These are phyloP conservation scores for Tipula lateralis DNA, from an alignment of 2,888 invertebrate species.

Conservation along the genomic window DNA sequence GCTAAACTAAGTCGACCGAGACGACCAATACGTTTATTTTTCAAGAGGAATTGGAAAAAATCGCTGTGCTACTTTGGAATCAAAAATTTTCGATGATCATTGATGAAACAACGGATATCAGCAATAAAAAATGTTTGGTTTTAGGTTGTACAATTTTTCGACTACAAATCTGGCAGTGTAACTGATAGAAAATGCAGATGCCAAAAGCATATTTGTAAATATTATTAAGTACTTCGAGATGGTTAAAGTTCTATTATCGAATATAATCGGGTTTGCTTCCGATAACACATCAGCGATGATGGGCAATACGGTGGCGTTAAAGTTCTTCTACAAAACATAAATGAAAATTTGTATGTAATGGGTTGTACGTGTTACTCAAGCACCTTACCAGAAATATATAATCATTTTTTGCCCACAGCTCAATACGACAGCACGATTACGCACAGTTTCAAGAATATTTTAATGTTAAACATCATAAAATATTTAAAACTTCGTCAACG, in stretches of 20 bases:
- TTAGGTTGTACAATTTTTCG: neutral
- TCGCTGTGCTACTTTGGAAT: neutral
- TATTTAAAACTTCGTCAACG: no score
- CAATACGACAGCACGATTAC: no score
- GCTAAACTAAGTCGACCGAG: neutral
- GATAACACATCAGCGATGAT: conserved; percentile 40
- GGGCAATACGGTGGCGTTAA: conserved; percentile 37
- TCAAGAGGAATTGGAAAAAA: no score
- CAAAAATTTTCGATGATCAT: neutral
- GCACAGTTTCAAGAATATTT: no score
- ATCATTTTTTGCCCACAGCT: no score
- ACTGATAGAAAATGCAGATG: neutral
- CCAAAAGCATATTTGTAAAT: neutral
- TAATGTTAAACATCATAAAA: no score
- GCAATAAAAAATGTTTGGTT: no score
- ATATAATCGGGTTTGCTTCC: conserved; percentile 39
- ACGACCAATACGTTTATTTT: neutral
- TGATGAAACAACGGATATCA: neutral
- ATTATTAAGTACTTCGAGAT: conserved; percentile 28
- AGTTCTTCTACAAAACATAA: conserved; percentile 34
- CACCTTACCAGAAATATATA: conserved; percentile 36
- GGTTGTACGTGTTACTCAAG: conserved; percentile 40
- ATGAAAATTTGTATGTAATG: conserved; percentile 37
- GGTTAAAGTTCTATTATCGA: conserved; percentile 33
- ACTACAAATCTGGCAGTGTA: neutral